Evolutionary conservation across 2,888 invertebrate species (phyloP), one percentile per base, ranked within the genome.

Genomic region (Pollenia amentaria): DNA sequence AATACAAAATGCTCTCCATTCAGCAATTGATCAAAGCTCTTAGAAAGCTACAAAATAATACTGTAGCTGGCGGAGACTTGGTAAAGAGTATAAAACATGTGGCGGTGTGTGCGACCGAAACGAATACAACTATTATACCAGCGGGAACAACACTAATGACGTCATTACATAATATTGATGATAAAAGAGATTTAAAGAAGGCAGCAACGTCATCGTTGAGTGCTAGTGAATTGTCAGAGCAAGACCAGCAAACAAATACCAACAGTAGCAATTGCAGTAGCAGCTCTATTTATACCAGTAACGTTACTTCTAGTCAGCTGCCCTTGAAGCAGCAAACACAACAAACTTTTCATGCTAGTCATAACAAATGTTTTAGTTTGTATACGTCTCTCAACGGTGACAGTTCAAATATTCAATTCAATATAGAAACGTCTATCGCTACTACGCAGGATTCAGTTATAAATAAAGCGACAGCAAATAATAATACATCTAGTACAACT

Each of bases 21-120:
- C 91, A 92, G 90, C 92, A 92, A 88, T 84, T 92, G 89, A 89
- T 91, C 87, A 91, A 91, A 90, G 90, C 90, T 75, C 81, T 89
- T 18, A 88, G 88, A 84, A 89, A 88, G 87, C 88, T 90, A 80
- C 89, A 89, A 78, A 89, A 87, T 69, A 89, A 84, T 70, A 77
- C 64, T 18, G 67, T 60, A 40, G 77, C 64, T 76, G 82, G 80
- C 44, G 87, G 88, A 62, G 90, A 90, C 88, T 88, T 91, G 79
- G 89, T 89, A 38, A 91, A 85, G 81, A 89, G 87, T 62, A 79
- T 90, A 60, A 88, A 90, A 57, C 88, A 89, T 79, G 88, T 85
- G 64, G 82, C 85, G 9, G 75, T 84, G 18, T 87, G 85, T 67
- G 82, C 83, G 10, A 51, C 65, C 10, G 83, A 87, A 67, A 21